Evolutionary conservation across 2,888 invertebrate species (phyloP), one percentile per base, ranked within the genome.

Genomic region (Leptura quadrifasciata): DNA sequence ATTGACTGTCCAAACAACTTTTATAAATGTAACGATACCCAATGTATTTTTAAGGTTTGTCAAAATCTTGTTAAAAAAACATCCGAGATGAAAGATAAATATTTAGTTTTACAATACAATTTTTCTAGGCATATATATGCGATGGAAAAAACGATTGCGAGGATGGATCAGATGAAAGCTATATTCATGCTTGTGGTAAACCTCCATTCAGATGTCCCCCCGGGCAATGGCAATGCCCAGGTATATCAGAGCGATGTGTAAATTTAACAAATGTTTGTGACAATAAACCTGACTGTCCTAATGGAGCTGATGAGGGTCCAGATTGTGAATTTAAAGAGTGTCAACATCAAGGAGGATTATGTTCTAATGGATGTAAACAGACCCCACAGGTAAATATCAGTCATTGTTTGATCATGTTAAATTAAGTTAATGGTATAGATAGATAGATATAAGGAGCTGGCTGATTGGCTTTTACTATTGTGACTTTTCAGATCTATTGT

Each of bases 111-210:
- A n/a, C n/a, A n/a, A 47, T n/a, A 47, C n/a, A 35, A 35, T 67
- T 68, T 57, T 77, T 80, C 31, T 61, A 84, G 89, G 95, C 97
- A 0, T 96, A 97, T 90, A 95, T 98, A 78, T 98, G 98, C 88
- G 98, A 98, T 89, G 97, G 97, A 1, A 94, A 94, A 86, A 96
- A 97, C 88, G 98, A 98, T 88, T 98, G 98, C 87, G 95, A 96
- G 0, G 98, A 98, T 89, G 94, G 93, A 65, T 95, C 95, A 0
- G 98, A 98, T 88, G 98, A 98, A 90, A 95, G 96, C 58, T 89
- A 92, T 4, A 89, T 91, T 65, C 96, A 96, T 86, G 97, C 96
- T 31, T 97, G 97, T 88, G 92, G 92, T 20, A 92, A 95, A 60
- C 95, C 95, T 9, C 93, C 93, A 1, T 94, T 94, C 89, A 93